phyloP scores from a whole-genome alignment of 30 jellyfish, hydroid and myxozoan species.

The Aurelia coerulea region DNA sequence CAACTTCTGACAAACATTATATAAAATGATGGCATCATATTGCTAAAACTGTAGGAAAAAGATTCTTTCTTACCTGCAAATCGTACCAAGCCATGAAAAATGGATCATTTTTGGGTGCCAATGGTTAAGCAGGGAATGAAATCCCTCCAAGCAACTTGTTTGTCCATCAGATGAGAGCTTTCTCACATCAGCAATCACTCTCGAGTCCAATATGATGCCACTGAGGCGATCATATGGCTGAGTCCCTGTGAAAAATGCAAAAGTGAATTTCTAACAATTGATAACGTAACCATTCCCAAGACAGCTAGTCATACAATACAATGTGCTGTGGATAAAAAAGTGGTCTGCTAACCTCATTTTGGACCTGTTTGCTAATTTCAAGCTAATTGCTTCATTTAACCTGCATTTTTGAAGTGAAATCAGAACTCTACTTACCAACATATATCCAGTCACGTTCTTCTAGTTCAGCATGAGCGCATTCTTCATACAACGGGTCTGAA shows the following conservation, averaged over 20 bases:
- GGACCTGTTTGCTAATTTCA: too few species aligned
- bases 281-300: too few species aligned
- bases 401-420: too few species aligned
- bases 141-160: slow-evolving; percentile 27
- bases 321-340: too few species aligned
- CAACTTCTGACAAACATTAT: too few species aligned
- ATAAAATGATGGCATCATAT: too few species aligned
- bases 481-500: background rate
- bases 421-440: background rate
- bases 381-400: too few species aligned
- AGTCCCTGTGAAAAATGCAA: background rate
- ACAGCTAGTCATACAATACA: too few species aligned
- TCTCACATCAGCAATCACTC: slow-evolving; percentile 6
- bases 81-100: slow-evolving; percentile 21
- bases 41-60: background rate
- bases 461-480: slow-evolving; percentile 16
- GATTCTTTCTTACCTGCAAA: background rate
- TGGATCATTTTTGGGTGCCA: slow-evolving; percentile 35
- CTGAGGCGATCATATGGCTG: slow-evolving; percentile 16
- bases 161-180: slow-evolving; percentile 25
- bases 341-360: too few species aligned
- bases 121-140: slow-evolving; percentile 15
- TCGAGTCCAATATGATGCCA: background rate
- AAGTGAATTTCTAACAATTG: background rate
- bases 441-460: slow-evolving; percentile 36